Evolutionary conservation across 2,797 vertebrate genomes (phyloP).

Genomic region (Geotrypetes seraphini): DNA sequence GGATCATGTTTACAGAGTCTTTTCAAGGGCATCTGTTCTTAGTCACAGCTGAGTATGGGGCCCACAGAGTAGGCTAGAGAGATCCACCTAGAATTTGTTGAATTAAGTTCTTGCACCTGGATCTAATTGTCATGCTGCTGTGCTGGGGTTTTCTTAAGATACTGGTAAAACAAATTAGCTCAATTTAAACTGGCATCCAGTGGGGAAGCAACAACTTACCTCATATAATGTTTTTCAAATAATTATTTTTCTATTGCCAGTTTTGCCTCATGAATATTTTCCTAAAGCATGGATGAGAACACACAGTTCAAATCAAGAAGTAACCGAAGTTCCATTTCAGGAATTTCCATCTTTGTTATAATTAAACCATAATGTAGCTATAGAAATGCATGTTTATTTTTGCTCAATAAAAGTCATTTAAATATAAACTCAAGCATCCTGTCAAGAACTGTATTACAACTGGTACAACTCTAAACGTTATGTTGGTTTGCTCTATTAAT

Average conservation of each 20-base stretch:
- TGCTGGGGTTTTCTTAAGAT: conserved; percentile 84
- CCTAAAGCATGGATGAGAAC: conserved; percentile 29
- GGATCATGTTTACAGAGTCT: conserved; percentile 50
- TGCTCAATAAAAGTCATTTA: neutral
- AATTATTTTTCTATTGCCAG: conserved; percentile 62
- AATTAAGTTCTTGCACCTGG: conserved; percentile 98
- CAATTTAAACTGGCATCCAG: conserved; percentile 85
- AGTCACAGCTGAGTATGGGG: conserved; percentile 68
- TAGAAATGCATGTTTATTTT: conserved; percentile 4
- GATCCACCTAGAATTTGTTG: conserved; percentile 92
- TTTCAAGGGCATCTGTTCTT: conserved; percentile 85
- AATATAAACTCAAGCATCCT: conserved; percentile 4
- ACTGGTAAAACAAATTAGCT: conserved; percentile 90
- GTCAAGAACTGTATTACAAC: neutral
- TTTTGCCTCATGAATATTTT: conserved; percentile 56
- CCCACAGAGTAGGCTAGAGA: conserved; percentile 60
- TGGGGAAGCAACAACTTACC: conserved; percentile 78
- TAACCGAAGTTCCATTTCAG: conserved; percentile 14
- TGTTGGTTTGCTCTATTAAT: conserved; percentile 7
- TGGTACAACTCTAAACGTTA: neutral
- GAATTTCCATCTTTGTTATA: conserved; percentile 10
- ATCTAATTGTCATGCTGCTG: conserved; percentile 91
- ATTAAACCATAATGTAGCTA: conserved; percentile 2
- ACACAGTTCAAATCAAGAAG: neutral
- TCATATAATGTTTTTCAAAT: conserved; percentile 79